Evolutionary conservation across 2,113 vertebrate genomes (phyloP), one percentile per base, ranked within the genome.

Genomic region (Amphilophus citrinellus): DNA sequence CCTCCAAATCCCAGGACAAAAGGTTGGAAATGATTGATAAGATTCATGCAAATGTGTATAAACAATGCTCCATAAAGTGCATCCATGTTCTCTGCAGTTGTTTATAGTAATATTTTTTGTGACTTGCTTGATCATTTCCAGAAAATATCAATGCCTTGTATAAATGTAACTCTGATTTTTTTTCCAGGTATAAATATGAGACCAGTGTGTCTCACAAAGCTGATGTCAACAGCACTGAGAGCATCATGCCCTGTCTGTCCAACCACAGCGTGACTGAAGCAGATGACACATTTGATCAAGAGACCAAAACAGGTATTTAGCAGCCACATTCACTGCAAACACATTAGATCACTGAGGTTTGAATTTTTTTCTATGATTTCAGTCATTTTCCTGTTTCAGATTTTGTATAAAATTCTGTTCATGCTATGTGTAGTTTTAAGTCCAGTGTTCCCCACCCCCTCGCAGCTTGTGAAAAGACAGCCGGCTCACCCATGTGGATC

Each of bases 401-500:
- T 58, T 44, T 58, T 39, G 47, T 24, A 56, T 5, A 42, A 10
- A 20, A 60, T 10, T 50, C n/a, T 0, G 1, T 44, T 47, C 22
- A 62, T 20, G 44, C 27, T 53, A 1, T 35, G 27, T 10, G 30
- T 22, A 27, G 58, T 50, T 53, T 65, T 17, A 56, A 71, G 11
- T 35, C n/a, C 0, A 18, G 2, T 71, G 14, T 82, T 57, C 32
- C 39, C 24, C 2, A n/a, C 1, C 32, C 10, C 10, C 27, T 11
- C 53, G 8, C 85, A 99, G 98, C 94, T 22, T 99, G 98, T 93
- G 96, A 97, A 86, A 94, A 95, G 77, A 96, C 96, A 32, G 61
- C 94, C 2, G 96, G 96, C 3, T 97, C 97, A 0, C 96, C 96
- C 84, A 93, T 97, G 96, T 99, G 98, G 98, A 90, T 98, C 60